A percentile compares a stretch with the other conserved stretches of the same genome.
phyloP scores from a whole-genome alignment of 2,888 invertebrate genomes.

The Mesorhabditis belari region DNA sequence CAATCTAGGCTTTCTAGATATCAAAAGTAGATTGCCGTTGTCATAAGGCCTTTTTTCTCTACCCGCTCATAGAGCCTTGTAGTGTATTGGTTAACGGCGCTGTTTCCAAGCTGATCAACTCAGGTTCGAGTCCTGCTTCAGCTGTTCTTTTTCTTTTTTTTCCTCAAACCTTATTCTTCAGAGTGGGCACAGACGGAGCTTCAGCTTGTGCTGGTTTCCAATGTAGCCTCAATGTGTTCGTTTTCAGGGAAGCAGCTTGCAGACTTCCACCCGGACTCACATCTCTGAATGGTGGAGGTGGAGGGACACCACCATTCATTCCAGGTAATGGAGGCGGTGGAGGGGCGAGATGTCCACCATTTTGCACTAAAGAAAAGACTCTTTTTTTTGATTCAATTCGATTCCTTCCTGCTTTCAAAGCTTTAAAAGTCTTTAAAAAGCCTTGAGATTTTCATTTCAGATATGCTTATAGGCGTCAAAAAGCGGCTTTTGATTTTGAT shows the following conservation, averaged over 20 bases:
- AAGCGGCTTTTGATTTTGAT: no score
- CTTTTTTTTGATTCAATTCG: no score
- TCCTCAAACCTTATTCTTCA: conserved; percentile 39
- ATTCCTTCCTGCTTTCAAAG: no score
- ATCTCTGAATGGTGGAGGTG: conserved; percentile 30
- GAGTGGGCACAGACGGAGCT: conserved; percentile 36
- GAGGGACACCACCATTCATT: conserved; percentile 21
- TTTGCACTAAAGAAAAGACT: conserved; percentile 18
- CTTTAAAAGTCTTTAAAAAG: no score
- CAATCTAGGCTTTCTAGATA: no score
- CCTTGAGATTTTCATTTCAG: not conserved
- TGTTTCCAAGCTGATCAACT: no score
- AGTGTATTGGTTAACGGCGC: no score
- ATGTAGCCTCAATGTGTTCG: conserved; percentile 73
- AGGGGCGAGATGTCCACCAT: conserved; percentile 11
- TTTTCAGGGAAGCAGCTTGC: conserved; percentile 11
- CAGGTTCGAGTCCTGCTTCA: not conserved
- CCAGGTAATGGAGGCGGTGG: conserved; percentile 51
- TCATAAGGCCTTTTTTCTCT: no score
- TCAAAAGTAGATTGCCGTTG: no score
- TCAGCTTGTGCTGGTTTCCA: conserved; percentile 74
- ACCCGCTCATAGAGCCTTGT: no score
- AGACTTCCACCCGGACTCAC: not conserved
- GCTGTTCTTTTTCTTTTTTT: not conserved
- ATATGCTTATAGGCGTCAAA: no score